Base-by-base conservation (phyloP, 2,113 vertebrate genomes). In the Nestor notabilis region DNA sequence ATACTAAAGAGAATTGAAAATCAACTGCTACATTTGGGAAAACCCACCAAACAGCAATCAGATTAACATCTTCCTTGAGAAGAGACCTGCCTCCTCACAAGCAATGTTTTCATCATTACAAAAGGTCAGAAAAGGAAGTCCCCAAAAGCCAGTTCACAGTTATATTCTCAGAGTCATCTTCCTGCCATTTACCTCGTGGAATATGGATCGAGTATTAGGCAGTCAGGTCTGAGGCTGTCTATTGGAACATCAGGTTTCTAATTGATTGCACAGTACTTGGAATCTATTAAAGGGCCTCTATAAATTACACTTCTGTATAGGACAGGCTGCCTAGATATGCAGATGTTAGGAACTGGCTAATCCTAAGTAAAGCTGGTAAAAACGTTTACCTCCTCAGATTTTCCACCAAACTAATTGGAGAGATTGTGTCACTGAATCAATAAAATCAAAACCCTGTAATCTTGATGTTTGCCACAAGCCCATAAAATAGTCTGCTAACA, bases 251-350 rank as follows among this genome's bases (percentile, higher is more conserved):
- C 78, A 46, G 70, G 61, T 13, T 90, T 89, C 83, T 92, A 74
- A 95, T 21, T 85, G 91, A 92, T 92, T 96, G 90, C 76, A 89
- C 91, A 93, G 83, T 3, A 69, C 68, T 94, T 60, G 71, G 81
- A 71, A 86, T 65, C 63, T 94, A 46, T 68, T 20, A 52, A 47
- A 83, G 50, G 29, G 13, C 53, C 66, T 10, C 96, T 82, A 61
- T 31, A 91, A 96, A 91, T 46, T 37, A 70, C 88, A 50, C 9
- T 52, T 78, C 88, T 71, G 41, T 31, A n/a, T 31, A 80, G 90
- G 47, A 66, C 55, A 75, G 90, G 60, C 85, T 89, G 71, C 75
- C 79, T 31, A 16, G 58, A 71, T 31, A 3, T 60, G 92, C 88
- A 83, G 96, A 90, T 83, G 93, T 50, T 47, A 31, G 50, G 72